Conservation (phyloP, 2,113 vertebrate species). For the Cephalopterus ornatus region DNA sequence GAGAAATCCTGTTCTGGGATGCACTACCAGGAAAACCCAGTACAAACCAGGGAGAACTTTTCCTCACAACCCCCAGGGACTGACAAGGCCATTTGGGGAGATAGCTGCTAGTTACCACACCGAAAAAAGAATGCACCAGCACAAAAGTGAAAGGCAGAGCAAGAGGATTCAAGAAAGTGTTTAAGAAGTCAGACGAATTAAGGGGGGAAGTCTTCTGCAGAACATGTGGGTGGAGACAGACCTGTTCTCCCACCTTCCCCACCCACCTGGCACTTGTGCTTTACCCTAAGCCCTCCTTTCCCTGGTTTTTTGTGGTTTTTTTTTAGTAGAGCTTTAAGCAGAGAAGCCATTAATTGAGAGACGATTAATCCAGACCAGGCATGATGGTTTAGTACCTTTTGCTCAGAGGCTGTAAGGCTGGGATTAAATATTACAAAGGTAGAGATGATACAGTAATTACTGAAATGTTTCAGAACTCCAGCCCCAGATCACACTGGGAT, state of each 20-base stretch:
- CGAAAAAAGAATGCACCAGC: background rate
- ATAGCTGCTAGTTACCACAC: background rate
- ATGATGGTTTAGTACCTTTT: background rate
- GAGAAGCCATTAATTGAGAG: conserved; percentile 5
- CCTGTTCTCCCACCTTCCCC: background rate
- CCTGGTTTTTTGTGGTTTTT: background rate
- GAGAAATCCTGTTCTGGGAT: background rate
- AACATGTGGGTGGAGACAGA: background rate
- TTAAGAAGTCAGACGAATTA: background rate
- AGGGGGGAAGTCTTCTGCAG: background rate
- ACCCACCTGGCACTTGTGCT: background rate
- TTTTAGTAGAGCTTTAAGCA: conserved; percentile 33
- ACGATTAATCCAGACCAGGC: conserved; percentile 25
- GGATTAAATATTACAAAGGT: conserved; percentile 27
- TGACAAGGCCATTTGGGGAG: background rate
- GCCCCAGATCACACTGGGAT: conserved; percentile 21
- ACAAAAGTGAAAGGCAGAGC: background rate
- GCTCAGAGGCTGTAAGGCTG: conserved; percentile 35
- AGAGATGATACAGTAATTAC: conserved; percentile 15
- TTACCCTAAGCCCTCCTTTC: background rate
- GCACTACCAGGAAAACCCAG: background rate
- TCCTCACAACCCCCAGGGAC: background rate
- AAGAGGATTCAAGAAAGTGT: background rate
- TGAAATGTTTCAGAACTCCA: conserved; percentile 36
- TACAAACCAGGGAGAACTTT: background rate